phyloP scores from a whole-genome alignment of 2,797 vertebrate genomes.

The Synaphobranchus kaupii region DNA sequence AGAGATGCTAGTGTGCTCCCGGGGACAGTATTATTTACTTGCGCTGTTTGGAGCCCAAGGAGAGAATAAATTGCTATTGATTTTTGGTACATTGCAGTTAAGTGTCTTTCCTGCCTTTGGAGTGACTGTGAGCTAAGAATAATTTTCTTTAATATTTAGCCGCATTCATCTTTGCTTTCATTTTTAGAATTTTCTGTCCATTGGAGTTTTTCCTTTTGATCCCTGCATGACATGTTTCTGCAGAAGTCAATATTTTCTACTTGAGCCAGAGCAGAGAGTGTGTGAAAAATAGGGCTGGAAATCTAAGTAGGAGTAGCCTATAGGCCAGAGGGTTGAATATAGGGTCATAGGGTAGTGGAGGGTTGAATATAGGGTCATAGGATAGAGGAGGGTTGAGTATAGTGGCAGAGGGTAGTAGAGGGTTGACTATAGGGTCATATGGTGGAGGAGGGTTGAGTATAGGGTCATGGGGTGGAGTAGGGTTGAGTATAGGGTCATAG shows the following conservation, averaged over 20 bases:
- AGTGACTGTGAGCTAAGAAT: conserved; percentile 66
- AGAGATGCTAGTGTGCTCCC: conserved; percentile 56
- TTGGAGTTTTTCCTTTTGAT: conserved; percentile 16
- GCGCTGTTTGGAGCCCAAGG: conserved; percentile 79
- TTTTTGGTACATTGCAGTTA: conserved; percentile 75
- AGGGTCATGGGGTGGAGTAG: background rate
- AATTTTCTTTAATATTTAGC: conserved; percentile 58
- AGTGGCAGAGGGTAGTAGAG: background rate
- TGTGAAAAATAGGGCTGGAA: background rate
- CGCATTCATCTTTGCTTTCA: conserved; percentile 50
- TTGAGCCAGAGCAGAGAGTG: background rate
- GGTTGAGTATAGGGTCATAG: background rate
- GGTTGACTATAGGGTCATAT: background rate
- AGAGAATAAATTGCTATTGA: conserved; percentile 90
- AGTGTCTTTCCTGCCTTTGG: conserved; percentile 71
- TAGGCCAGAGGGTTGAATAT: background rate
- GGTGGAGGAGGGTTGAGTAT: background rate
- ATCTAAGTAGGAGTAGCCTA: background rate
- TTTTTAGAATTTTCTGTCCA: conserved; percentile 21
- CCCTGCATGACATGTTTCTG: background rate
- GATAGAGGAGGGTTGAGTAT: background rate
- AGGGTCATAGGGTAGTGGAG: background rate
- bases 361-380: no score
- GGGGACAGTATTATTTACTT: conserved; percentile 85
- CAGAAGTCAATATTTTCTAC: background rate